Percentiles rank a stretch among this genome's conserved stretches.
These are phyloP conservation scores for Chionis minor DNA, from an alignment of 2,113 vertebrate species.

Conservation along the genomic window DNA sequence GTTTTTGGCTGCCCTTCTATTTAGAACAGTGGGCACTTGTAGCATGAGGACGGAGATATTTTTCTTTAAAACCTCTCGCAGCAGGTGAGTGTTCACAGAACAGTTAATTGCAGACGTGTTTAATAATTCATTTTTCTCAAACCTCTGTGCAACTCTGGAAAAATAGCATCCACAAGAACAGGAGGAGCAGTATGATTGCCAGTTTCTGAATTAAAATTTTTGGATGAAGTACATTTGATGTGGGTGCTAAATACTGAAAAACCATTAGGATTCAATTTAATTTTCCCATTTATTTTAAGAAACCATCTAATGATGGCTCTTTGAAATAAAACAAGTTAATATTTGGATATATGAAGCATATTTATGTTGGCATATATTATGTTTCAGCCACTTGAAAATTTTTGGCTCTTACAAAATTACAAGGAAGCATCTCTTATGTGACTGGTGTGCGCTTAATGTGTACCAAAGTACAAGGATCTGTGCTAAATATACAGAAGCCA, in stretches of 20 bases:
- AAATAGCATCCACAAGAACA: neutral
- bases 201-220: neutral
- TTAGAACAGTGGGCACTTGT: neutral
- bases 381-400: neutral
- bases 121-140: constrained; percentile 20
- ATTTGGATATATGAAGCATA: neutral
- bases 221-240: neutral
- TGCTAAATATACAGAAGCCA: neutral
- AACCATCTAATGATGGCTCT: neutral
- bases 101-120: constrained; percentile 40
- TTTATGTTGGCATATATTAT: neutral
- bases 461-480: neutral
- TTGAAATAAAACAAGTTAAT: constrained; percentile 2
- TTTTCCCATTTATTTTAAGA: constrained; percentile 15
- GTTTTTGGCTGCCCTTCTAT: constrained; percentile 39
- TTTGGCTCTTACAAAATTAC: neutral
- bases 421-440: neutral
- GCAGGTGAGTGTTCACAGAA: neutral
- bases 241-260: neutral
- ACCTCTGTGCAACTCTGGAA: neutral
- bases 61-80: neutral
- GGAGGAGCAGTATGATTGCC: neutral
- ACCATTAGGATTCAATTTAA: neutral
- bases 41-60: neutral
- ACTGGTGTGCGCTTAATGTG: neutral